phyloP scores from a whole-genome alignment of 2,888 invertebrate genomes.

The Lasioglossum marginatum region DNA sequence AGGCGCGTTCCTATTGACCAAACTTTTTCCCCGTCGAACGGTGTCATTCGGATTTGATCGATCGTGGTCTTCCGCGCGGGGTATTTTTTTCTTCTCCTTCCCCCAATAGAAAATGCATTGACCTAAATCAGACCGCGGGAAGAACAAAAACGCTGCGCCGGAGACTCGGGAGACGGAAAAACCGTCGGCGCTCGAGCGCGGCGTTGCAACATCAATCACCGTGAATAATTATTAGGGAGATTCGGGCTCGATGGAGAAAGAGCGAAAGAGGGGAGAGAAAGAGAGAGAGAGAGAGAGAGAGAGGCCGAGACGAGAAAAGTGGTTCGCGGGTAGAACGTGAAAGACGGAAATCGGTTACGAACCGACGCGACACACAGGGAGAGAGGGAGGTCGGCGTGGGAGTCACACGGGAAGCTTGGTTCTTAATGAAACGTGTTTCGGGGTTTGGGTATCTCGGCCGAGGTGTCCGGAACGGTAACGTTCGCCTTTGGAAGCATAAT shows the following conservation, averaged over 20 bases:
- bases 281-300: not conserved
- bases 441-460: not conserved
- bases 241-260: not conserved
- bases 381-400: not conserved
- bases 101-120: constrained; percentile 51
- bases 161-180: constrained; percentile 21
- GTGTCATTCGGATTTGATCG: constrained; percentile 60
- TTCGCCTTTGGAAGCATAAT: constrained; percentile 26
- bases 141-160: constrained; percentile 33
- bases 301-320: not conserved
- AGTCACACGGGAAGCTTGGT: not conserved
- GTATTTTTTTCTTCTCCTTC: constrained; percentile 30
- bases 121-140: constrained; percentile 42
- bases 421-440: constrained; percentile 26
- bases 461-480: not conserved
- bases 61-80: constrained; percentile 31
- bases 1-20: constrained; percentile 33
- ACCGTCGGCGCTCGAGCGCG: not conserved
- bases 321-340: not conserved
- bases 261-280: not conserved
- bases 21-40: constrained; percentile 36
- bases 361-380: not conserved
- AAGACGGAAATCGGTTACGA: constrained; percentile 42
- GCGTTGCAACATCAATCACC: constrained; percentile 45
- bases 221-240: constrained; percentile 48